Percentiles rank a stretch among this genome's conserved stretches.
These are phyloP conservation scores for Bunonema sp. DNA, from an alignment of 2,888 invertebrate genomes.

Conservation along the genomic window DNA sequence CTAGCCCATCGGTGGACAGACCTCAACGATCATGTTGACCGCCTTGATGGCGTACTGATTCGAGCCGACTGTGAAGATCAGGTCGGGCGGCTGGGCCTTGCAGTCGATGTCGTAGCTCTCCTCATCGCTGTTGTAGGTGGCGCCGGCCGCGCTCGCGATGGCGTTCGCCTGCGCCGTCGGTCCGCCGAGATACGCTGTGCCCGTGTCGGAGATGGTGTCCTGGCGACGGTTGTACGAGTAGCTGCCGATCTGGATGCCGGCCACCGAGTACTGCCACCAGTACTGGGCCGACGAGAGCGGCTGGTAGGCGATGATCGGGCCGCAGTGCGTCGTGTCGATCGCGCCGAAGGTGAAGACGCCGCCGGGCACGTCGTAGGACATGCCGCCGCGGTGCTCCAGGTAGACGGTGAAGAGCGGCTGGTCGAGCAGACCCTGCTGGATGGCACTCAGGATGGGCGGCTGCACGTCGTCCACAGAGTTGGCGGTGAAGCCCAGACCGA, in stretches of 20 bases:
- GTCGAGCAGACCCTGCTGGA: slow-evolving; percentile 54
- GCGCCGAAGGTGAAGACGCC: slow-evolving; percentile 22
- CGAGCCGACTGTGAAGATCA: slow-evolving; percentile 16
- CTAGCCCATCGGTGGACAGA: neutral
- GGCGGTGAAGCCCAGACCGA: slow-evolving; percentile 70
- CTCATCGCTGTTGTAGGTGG: slow-evolving; percentile 9
- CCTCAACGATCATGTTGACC: slow-evolving; percentile 18
- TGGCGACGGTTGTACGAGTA: too few species aligned
- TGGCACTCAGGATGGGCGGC: slow-evolving; percentile 80
- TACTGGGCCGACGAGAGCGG: slow-evolving; percentile 23
- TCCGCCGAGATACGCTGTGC: slow-evolving; percentile 24
- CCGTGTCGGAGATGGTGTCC: slow-evolving; percentile 27
- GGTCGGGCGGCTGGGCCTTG: slow-evolving; percentile 12
- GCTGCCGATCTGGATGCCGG: slow-evolving; percentile 3
- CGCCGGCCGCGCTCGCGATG: slow-evolving; percentile 14
- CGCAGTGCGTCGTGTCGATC: slow-evolving; percentile 21
- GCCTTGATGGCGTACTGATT: slow-evolving; percentile 17
- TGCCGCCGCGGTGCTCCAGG: slow-evolving; percentile 15
- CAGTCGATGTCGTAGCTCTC: slow-evolving; percentile 19
- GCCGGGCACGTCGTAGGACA: slow-evolving; percentile 6
- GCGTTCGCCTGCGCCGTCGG: slow-evolving; percentile 8
- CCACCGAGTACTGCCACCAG: slow-evolving; percentile 20
- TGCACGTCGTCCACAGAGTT: slow-evolving; percentile 76
- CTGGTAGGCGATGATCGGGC: slow-evolving; percentile 17
- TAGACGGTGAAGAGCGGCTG: slow-evolving; percentile 26